phyloP scores from a whole-genome alignment of 2,888 invertebrate species.

The Steromphala cineraria region DNA sequence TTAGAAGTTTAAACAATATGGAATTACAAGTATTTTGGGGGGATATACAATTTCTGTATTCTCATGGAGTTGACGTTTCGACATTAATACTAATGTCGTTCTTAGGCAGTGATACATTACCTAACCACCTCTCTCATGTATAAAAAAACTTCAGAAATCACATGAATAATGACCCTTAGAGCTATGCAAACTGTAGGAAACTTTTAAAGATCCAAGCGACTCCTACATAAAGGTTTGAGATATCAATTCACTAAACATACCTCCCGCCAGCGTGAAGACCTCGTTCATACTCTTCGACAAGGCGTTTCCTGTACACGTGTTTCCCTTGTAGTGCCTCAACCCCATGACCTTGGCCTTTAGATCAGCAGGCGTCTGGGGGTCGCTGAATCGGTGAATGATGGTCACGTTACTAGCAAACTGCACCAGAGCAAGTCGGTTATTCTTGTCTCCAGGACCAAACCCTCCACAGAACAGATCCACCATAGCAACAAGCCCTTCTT shows the following conservation, averaged over 20 bases:
- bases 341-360: constrained; percentile 15
- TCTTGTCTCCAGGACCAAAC: constrained; percentile 16
- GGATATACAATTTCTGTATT: no score
- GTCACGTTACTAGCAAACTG: constrained; percentile 24
- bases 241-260: neutral
- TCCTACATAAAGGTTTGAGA: no score
- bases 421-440: constrained; percentile 33
- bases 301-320: constrained; percentile 34
- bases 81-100: no score
- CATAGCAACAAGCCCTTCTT: constrained; percentile 27
- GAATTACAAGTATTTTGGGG: no score
- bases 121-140: no score
- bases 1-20: no score
- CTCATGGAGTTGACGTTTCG: no score
- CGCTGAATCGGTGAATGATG: constrained; percentile 27
- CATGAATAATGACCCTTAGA: no score
- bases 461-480: constrained; percentile 33
- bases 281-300: constrained; percentile 8
- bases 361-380: constrained; percentile 15
- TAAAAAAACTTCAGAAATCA: no score
- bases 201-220: no score
- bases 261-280: constrained; percentile 13
- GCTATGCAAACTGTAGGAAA: no score
- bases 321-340: constrained; percentile 27
- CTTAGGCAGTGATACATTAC: no score